phyloP scores from a whole-genome alignment of 2,888 invertebrate genomes.

The Hypolimnas misippus region DNA sequence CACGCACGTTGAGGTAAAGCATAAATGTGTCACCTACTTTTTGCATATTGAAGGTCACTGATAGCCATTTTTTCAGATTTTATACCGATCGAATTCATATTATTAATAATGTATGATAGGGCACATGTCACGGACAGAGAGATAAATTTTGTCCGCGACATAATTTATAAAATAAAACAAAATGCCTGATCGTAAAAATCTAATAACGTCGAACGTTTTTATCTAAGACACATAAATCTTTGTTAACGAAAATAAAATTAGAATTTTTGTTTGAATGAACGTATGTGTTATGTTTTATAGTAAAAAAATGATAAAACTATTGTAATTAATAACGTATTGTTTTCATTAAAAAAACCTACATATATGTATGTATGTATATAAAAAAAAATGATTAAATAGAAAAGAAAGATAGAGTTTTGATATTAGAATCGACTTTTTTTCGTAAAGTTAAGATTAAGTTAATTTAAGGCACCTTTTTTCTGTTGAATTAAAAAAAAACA shows the following conservation, averaged over 20 bases:
- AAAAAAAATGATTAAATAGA: too few relatives aligned
- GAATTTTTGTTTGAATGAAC: too few relatives aligned
- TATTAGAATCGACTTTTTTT: too few relatives aligned
- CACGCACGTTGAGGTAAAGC: conserved; percentile 44
- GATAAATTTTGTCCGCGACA: conserved; percentile 56
- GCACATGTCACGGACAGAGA: conserved; percentile 67
- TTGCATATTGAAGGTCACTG: conserved; percentile 73
- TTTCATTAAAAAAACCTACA: too few relatives aligned
- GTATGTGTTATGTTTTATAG: too few relatives aligned
- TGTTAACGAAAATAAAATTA: not conserved
- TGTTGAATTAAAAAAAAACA: too few relatives aligned
- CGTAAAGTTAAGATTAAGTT: too few relatives aligned
- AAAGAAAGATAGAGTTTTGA: too few relatives aligned
- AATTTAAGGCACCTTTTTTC: too few relatives aligned
- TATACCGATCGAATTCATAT: conserved; percentile 61
- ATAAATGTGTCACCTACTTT: conserved; percentile 74
- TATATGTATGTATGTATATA: too few relatives aligned
- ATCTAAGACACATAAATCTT: not conserved
- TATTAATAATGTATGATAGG: conserved; percentile 48
- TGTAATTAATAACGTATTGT: too few relatives aligned
- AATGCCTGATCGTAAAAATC: conserved; percentile 4
- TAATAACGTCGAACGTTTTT: conserved; percentile 14
- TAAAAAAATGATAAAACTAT: too few relatives aligned
- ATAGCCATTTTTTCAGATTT: conserved; percentile 60
- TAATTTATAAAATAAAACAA: conserved; percentile 39